Evolutionary conservation across 2,888 invertebrate species (phyloP).

Genomic region (Petrophora chlorosata): DNA sequence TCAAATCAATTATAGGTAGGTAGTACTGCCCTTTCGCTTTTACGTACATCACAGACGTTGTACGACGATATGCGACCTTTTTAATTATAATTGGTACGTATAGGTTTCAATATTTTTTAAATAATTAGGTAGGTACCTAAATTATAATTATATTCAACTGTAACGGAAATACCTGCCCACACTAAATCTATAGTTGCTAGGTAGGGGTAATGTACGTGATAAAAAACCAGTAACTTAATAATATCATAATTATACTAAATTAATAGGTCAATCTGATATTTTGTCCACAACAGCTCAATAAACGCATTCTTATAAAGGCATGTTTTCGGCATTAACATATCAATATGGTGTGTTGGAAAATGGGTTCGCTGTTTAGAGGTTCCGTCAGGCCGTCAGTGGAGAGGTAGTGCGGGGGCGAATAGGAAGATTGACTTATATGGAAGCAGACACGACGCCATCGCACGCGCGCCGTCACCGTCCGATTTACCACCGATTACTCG

Average conservation of each 20-base stretch:
- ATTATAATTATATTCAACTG: no score
- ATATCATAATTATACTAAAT: constrained; percentile 2
- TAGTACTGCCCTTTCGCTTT: no score
- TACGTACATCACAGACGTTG: no score
- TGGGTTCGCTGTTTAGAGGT: constrained; percentile 52
- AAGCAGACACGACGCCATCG: constrained; percentile 48
- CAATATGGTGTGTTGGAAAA: constrained; percentile 60
- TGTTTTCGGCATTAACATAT: constrained; percentile 57
- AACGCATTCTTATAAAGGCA: constrained; percentile 34
- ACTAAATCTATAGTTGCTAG: no score
- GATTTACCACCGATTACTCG: constrained; percentile 58
- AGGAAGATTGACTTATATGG: constrained; percentile 78
- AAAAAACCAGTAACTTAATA: background rate
- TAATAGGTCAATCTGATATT: constrained; percentile 28
- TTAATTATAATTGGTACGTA: background rate
- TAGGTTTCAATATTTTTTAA: background rate
- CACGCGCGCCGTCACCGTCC: constrained; percentile 70
- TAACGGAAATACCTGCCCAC: no score
- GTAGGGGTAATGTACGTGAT: background rate
- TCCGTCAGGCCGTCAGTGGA: constrained; percentile 60
- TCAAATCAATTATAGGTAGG: constrained; percentile 3
- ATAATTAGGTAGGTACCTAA: no score
- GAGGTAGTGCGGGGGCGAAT: constrained; percentile 73
- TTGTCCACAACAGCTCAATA: constrained; percentile 37
- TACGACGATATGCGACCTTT: no score